Evolutionary conservation across 1,140 invertebrate species (phyloP).

Genomic region (Sminthurides bifidus): DNA sequence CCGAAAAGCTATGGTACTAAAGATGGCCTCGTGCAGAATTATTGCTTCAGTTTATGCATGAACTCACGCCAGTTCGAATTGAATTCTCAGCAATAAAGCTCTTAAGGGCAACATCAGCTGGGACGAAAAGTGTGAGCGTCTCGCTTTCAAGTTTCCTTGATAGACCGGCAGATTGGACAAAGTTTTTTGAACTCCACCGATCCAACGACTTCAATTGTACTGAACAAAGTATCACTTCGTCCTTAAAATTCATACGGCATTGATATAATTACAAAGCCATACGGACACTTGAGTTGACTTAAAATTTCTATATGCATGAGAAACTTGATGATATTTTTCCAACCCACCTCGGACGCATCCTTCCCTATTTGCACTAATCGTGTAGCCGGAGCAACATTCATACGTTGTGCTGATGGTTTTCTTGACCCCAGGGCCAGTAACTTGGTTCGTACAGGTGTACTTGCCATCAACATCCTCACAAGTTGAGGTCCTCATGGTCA

Average conservation of each 20-base stretch:
- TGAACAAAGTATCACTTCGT: slow-evolving; percentile 25
- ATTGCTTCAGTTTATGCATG: slow-evolving; percentile 7
- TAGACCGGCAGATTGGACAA: slow-evolving; percentile 39
- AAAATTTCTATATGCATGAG: background rate
- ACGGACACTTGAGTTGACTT: slow-evolving; percentile 15
- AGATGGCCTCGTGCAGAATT: background rate
- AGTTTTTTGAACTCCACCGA: slow-evolving; percentile 43
- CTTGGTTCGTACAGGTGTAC: slow-evolving; percentile 43
- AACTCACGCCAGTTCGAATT: slow-evolving; percentile 22
- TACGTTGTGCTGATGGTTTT: slow-evolving; percentile 33
- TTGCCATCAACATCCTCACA: slow-evolving; percentile 44
- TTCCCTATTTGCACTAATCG: slow-evolving; percentile 37
- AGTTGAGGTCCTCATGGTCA: slow-evolving; percentile 38
- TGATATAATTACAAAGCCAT: slow-evolving; percentile 42
- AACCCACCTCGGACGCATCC: slow-evolving; percentile 40
- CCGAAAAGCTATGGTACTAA: background rate
- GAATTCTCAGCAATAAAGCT: slow-evolving; percentile 35
- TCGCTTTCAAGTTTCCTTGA: slow-evolving; percentile 37
- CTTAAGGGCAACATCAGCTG: slow-evolving; percentile 44
- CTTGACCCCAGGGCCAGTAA: slow-evolving; percentile 11
- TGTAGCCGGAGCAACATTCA: slow-evolving; percentile 49
- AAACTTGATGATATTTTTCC: background rate
- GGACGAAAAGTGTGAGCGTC: slow-evolving; percentile 44
- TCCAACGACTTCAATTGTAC: slow-evolving; percentile 43
- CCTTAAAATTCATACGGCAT: slow-evolving; percentile 11